Base-by-base conservation (phyloP, 1,140 invertebrate genomes). In the Frieseomelitta varia region DNA sequence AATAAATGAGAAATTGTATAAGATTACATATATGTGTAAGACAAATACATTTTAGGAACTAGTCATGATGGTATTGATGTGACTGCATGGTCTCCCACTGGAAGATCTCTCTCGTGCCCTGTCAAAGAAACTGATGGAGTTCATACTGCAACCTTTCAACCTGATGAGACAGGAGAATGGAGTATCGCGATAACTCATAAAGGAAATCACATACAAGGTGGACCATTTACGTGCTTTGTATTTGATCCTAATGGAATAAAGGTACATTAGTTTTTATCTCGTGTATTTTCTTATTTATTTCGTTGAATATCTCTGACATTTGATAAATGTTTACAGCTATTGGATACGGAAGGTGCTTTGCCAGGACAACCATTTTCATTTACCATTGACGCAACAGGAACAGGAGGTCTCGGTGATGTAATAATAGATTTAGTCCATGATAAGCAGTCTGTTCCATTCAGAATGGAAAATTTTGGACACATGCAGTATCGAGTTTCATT, bases 131-230 rank as follows among this genome's bases (percentile, higher is more conserved):
- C 96, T 78, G 96, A 97, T 80, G 98, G 97, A 83, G 97, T 97
- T 27, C 98, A 98, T 92, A 98, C 97, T 85, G 98, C 99, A 75
- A 99, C 98, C 84, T 99, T 99, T 94, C 98, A 98, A 93, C 99
- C 99, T 11, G 98, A 99, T 89, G 99, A 99, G 96, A 97, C 98
- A 72, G 99, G 99, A 91, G 98, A 99, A 91, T 99, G 99, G 99
- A 97, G 98, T 87, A 99, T 99, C 76, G 97, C 97, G 85, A 99
- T 99, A 82, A 97, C 98, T 34, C 99, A 99, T 93, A 98, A 99
- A 91, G 98, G 98, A 61, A 97, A 98, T 92, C 98, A 99, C 93
- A 99, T 99, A 89, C 97, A 98, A 94, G 99, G 99, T 71, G 98
- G 98, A 77, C 99, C 99, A 6, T 99, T 99, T 94, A 98, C 97